phyloP scores from a whole-genome alignment of 2,888 invertebrate species.

The Nezara viridula region DNA sequence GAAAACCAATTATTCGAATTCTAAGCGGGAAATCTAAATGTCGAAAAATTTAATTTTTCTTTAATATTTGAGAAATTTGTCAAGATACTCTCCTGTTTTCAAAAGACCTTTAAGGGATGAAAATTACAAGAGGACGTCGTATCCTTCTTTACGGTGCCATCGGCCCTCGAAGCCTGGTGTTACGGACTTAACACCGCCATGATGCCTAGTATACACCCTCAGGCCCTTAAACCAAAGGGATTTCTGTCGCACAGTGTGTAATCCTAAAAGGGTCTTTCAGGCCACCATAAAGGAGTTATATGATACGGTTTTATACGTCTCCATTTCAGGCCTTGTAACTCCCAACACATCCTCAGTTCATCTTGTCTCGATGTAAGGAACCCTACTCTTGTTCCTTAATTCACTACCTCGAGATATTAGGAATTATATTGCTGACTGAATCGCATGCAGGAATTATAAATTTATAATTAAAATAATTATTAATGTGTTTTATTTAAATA shows the following conservation, averaged over 20 bases:
- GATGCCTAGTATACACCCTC: background rate
- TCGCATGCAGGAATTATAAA: background rate
- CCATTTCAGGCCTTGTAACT: conserved; percentile 9
- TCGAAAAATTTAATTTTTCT: no score
- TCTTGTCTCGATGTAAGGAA: background rate
- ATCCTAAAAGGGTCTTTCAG: conserved; percentile 47
- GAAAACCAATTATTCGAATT: no score
- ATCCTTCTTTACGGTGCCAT: background rate
- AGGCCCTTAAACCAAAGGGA: background rate
- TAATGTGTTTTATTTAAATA: no score
- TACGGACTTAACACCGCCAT: background rate
- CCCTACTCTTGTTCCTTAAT: background rate
- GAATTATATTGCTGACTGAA: background rate
- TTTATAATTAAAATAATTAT: background rate
- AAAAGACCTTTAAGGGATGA: background rate
- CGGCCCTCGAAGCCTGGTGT: background rate
- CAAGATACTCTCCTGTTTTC: background rate
- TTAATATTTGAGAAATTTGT: no score
- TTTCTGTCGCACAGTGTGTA: conserved; percentile 26
- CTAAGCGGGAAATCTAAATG: no score
- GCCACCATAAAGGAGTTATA: conserved; percentile 8
- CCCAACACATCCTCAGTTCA: background rate
- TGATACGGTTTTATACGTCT: conserved; percentile 37
- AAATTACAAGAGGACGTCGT: conserved; percentile 7
- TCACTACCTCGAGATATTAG: background rate